Evolutionary conservation across 1,140 invertebrate genomes (phyloP), one percentile per base, ranked within the genome.

Genomic region (Coenobita brevimanus): DNA sequence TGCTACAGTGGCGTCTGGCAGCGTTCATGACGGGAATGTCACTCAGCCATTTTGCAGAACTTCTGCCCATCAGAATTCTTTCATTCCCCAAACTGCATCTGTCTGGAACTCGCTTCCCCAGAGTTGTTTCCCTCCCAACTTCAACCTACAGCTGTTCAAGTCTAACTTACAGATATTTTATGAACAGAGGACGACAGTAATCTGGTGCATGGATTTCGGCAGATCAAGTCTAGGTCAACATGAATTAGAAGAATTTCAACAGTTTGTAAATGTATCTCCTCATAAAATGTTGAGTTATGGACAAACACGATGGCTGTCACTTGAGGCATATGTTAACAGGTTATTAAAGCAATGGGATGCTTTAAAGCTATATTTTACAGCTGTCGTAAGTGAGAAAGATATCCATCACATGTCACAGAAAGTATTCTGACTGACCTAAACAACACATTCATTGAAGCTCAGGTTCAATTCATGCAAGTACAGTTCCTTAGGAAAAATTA

Each of bases 331-430:
- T 4, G 73, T 76, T 36, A 3, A 17, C 43, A 17, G 73, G 17
- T 41, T 76, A 3, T 33, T 76, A 0, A 38, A 76, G 73, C 73
- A 76, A 3, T 76, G 73, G 73, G 73, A 76, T 76, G 73, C 73
- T 76, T 46, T 76, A 76, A 3, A 1, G 13, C 1, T 76, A 1
- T 76, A 76, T 46, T 76, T 76, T 3, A 76, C 73, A 46, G 41
- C 33, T 76, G 24, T 76, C 17, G 73, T 76, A 24, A 3, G 38
- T 76, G 73, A 76, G 43, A 76, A 76, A 46, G 21, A 3, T 27
- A 76, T 33, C 73, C 73, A 1, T 76, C 73, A 0, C 3, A 76
- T 76, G 6, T 3, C 17, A 76, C 73, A 36, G 73, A 76, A 46
- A 76, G 41, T 46, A 76, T 76, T 41, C 73, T 76, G 33, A 0